These are phyloP conservation scores for Xestia rhomboidea DNA, from an alignment of 2,888 invertebrate species.

Conservation along the genomic window DNA sequence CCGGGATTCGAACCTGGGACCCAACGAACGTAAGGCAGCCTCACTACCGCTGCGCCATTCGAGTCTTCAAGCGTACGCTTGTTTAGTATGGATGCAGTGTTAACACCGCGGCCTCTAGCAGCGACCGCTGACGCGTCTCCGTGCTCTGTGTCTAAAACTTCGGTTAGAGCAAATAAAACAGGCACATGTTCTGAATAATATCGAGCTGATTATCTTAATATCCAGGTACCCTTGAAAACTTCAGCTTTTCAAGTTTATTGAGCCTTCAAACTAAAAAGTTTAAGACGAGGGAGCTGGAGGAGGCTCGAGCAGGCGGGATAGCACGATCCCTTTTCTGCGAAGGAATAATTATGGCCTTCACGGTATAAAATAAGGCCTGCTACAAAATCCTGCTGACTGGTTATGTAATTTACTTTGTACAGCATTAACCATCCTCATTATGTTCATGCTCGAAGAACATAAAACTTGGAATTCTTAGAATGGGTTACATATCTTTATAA, in stretches of 20 bases:
- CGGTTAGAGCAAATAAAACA: constrained; percentile 37
- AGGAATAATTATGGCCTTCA: not conserved
- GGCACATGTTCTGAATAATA: constrained; percentile 41
- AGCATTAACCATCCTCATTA: not conserved
- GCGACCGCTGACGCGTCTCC: not conserved
- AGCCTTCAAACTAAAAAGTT: constrained; percentile 6
- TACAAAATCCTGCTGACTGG: not conserved
- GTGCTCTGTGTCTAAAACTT: constrained; percentile 18
- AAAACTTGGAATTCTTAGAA: not conserved
- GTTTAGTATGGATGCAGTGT: not conserved
- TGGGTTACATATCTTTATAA: not conserved
- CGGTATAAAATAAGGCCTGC: not conserved
- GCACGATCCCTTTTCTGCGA: not conserved
- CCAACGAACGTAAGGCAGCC: too few species aligned
- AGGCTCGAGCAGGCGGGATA: too few species aligned
- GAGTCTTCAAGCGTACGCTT: too few species aligned
- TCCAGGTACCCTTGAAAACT: constrained; percentile 5
- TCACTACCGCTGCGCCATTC: too few species aligned
- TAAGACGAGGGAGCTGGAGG: not conserved
- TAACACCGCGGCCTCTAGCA: not conserved
- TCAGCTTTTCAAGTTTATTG: constrained; percentile 17
- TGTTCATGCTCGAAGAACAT: not conserved
- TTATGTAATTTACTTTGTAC: not conserved
- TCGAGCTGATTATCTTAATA: constrained; percentile 12
- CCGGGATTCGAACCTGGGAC: too few species aligned